Evolutionary conservation across 2,888 invertebrate genomes (phyloP).

Genomic region (Lithophane semibrunnea): DNA sequence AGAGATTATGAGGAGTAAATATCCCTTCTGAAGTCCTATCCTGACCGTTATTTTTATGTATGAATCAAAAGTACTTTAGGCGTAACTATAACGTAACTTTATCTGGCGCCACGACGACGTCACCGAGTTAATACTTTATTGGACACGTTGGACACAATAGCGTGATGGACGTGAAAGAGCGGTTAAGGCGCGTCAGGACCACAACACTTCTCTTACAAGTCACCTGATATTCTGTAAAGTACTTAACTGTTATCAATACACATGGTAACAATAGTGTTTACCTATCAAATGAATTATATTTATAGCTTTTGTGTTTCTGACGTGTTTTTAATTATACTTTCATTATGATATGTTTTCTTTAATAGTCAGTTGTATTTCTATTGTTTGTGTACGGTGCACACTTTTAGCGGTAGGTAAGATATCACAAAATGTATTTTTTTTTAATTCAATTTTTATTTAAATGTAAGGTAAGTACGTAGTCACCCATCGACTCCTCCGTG

Average conservation of each 20-base stretch:
- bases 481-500: background rate
- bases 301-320: background rate
- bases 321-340: background rate
- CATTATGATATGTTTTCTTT: background rate
- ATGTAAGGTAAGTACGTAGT: background rate
- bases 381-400: background rate
- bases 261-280: conserved; percentile 5
- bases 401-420: background rate
- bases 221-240: background rate
- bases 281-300: background rate
- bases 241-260: background rate
- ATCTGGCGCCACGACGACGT: background rate
- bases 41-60: background rate
- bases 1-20: background rate
- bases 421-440: background rate
- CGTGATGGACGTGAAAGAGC: conserved; percentile 2
- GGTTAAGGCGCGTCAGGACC: background rate
- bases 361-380: background rate
- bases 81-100: background rate
- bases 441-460: background rate
- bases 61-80: too few species aligned
- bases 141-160: conserved; percentile 9
- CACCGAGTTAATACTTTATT: background rate
- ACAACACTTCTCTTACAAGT: background rate
- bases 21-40: background rate